Evolutionary conservation across 2,113 vertebrate species (phyloP).

Genomic region (Daphoenositta chrysoptera): DNA sequence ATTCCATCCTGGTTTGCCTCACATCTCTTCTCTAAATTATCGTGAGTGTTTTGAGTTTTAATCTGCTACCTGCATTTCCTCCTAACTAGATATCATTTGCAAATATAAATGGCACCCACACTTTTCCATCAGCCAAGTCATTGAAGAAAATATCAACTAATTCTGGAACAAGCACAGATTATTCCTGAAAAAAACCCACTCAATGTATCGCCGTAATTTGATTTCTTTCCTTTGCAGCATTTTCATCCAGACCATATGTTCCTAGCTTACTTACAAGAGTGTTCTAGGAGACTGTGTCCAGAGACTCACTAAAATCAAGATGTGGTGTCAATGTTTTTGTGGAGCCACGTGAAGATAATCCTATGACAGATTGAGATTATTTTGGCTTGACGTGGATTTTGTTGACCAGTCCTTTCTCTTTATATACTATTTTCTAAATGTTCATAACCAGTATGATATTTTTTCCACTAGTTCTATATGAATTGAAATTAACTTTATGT

Average conservation of each 20-base stretch:
- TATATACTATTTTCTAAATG: neutral
- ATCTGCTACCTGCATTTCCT: neutral
- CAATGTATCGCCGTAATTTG: neutral
- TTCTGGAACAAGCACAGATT: neutral
- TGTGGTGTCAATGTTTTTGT: neutral
- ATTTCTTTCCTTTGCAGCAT: neutral
- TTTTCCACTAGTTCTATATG: neutral
- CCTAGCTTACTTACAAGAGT: neutral
- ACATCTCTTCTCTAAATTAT: neutral
- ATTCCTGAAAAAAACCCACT: neutral
- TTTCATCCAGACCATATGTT: conserved; percentile 18
- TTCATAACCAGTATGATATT: neutral
- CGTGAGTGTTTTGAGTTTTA: neutral
- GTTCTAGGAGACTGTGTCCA: neutral
- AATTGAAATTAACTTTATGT: neutral
- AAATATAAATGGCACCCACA: neutral
- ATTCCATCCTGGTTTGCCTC: neutral
- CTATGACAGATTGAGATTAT: neutral
- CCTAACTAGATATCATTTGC: neutral
- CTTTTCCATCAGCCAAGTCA: neutral
- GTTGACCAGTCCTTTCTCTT: neutral
- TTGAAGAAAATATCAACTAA: conserved; percentile 30
- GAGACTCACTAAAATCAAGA: neutral
- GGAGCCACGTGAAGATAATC: neutral
- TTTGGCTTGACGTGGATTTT: neutral